These are phyloP conservation scores for Erpornis zantholeuca DNA, from an alignment of 2,113 vertebrate species.

Conservation along the genomic window DNA sequence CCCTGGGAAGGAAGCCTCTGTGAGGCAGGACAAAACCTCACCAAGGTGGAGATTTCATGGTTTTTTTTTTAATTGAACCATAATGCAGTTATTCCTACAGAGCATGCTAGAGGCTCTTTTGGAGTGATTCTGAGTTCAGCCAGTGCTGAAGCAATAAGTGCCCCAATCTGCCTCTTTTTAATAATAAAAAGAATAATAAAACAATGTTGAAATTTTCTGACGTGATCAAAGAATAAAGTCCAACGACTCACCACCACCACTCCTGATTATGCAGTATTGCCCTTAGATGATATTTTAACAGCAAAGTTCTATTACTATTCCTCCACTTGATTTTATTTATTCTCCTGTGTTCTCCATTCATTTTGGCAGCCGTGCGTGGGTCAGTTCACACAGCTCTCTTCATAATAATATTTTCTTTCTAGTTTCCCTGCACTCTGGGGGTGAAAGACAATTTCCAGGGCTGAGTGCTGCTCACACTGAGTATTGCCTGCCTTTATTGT, in stretches of 20 bases:
- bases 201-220: background rate
- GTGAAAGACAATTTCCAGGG: background rate
- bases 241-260: fast-evolving
- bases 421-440: background rate
- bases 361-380: background rate
- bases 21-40: background rate
- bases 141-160: background rate
- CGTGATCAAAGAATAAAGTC: background rate
- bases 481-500: background rate
- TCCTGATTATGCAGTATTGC: background rate
- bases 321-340: background rate
- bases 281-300: background rate
- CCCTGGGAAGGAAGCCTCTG: background rate
- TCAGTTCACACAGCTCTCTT: background rate
- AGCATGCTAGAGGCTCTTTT: background rate
- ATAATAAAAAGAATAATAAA: too few relatives aligned
- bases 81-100: background rate
- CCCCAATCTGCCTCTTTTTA: background rate
- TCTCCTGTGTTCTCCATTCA: background rate
- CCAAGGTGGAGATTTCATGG: fast-evolving
- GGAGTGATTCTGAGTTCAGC: background rate
- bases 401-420: background rate
- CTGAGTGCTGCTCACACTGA: too few relatives aligned
- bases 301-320: background rate
- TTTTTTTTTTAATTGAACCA: background rate